A percentile compares a stretch with the other conserved stretches of the same genome.
These are phyloP conservation scores for Pollenia labialis DNA, from an alignment of 2,888 invertebrate genomes.

Conservation along the genomic window DNA sequence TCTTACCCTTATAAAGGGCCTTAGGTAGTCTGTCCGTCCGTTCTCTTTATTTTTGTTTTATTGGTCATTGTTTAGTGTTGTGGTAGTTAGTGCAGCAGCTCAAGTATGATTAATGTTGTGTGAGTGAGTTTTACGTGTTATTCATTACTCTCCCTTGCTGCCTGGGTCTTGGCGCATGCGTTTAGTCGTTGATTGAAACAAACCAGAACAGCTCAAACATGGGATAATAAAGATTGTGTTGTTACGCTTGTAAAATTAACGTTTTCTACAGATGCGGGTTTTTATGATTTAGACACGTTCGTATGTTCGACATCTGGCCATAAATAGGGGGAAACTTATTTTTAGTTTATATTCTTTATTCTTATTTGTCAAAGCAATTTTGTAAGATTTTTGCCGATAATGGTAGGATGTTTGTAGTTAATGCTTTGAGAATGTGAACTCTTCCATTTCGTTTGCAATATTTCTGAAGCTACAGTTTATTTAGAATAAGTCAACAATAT, in stretches of 20 bases:
- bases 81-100: constrained; percentile 26
- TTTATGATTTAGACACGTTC: constrained; percentile 69
- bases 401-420: background rate
- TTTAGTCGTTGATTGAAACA: constrained; percentile 52
- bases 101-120: constrained; percentile 14
- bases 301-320: constrained; percentile 69
- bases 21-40: constrained; percentile 34
- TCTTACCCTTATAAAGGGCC: constrained; percentile 20
- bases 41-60: constrained; percentile 13
- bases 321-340: constrained; percentile 48
- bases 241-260: constrained; percentile 57
- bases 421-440: background rate
- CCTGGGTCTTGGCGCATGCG: constrained; percentile 70
- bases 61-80: constrained; percentile 29
- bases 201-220: constrained; percentile 40
- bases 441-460: too few relatives aligned
- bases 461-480: too few relatives aligned
- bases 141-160: background rate
- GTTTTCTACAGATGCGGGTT: constrained; percentile 65
- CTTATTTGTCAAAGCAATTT: constrained; percentile 4
- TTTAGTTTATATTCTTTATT: constrained; percentile 4
- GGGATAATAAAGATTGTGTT: constrained; percentile 53
- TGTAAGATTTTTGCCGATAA: background rate
- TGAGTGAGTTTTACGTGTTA: constrained; percentile 37
- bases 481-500: too few relatives aligned